phyloP scores from a whole-genome alignment of 2,888 invertebrate species.

The Dynastes grantii region DNA sequence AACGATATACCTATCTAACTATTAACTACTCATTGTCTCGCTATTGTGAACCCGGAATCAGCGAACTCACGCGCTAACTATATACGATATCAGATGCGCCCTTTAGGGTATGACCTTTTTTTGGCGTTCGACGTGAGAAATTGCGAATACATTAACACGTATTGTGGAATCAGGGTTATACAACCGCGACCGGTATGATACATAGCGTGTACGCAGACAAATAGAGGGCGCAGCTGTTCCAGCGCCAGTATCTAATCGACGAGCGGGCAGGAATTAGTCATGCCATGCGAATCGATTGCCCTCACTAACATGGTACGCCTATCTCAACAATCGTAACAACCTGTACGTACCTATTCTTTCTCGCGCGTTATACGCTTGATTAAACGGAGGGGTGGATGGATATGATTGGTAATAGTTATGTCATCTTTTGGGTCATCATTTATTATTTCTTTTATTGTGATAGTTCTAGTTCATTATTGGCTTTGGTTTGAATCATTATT shows the following conservation, averaged over 20 bases:
- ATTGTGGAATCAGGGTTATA: constrained; percentile 48
- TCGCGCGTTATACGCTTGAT: neutral
- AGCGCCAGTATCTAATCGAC: constrained; percentile 63
- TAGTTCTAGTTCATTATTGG: too few relatives aligned
- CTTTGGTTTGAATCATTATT: too few relatives aligned
- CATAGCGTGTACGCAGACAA: constrained; percentile 60
- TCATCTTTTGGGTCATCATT: too few relatives aligned
- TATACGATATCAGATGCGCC: too few relatives aligned
- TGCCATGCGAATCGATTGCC: constrained; percentile 66
- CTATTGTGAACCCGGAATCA: too few relatives aligned
- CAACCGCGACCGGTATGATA: constrained; percentile 55
- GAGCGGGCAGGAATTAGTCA: constrained; percentile 66
- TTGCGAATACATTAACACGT: constrained; percentile 50
- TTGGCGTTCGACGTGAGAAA: constrained; percentile 23
- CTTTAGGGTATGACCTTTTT: too few relatives aligned
- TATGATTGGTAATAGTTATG: neutral
- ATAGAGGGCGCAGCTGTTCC: constrained; percentile 65
- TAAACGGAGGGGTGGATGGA: too few relatives aligned
- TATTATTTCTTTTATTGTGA: too few relatives aligned
- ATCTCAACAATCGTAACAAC: neutral
- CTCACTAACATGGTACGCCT: constrained; percentile 57
- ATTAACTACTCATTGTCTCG: too few relatives aligned
- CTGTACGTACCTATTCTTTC: neutral
- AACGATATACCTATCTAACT: too few relatives aligned
- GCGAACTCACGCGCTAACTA: too few relatives aligned